These are phyloP conservation scores for Gasteruption jaculator DNA, from an alignment of 2,888 invertebrate species.

Conservation along the genomic window DNA sequence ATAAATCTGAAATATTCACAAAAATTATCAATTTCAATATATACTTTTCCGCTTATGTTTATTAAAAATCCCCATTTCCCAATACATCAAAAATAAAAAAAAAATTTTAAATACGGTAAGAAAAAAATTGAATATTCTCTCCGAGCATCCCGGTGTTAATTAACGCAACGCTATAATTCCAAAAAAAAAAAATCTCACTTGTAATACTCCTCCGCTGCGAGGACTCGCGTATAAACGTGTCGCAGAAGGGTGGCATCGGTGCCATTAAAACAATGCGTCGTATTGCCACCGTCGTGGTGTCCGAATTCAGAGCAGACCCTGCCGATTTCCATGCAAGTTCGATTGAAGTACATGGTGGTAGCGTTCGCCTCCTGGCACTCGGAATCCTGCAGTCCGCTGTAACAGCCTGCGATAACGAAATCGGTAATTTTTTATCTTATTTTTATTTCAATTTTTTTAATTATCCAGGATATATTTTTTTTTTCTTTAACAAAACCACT, in stretches of 20 bases:
- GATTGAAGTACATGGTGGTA: constrained; percentile 55
- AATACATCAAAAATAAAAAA: no score
- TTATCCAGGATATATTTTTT: constrained; percentile 5
- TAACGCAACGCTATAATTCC: no score
- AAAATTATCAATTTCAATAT: neutral
- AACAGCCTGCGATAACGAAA: constrained; percentile 56
- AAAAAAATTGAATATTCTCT: no score
- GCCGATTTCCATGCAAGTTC: constrained; percentile 53
- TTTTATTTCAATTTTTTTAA: constrained; percentile 16
- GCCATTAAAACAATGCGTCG: constrained; percentile 52
- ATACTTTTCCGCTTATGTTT: neutral
- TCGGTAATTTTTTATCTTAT: no score
- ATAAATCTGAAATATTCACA: constrained; percentile 34
- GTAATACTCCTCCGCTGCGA: constrained; percentile 67
- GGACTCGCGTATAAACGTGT: constrained; percentile 54
- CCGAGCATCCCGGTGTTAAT: no score
- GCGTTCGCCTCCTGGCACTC: constrained; percentile 53
- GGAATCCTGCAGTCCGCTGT: constrained; percentile 61
- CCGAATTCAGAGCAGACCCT: constrained; percentile 54
- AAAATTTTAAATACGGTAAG: no score
- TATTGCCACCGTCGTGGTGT: constrained; percentile 49
- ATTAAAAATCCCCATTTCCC: no score
- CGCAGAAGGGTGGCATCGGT: constrained; percentile 52
- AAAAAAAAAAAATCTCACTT: constrained; percentile 53
- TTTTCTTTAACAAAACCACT: neutral